These are phyloP conservation scores for Frankliniella intonsa DNA, from an alignment of 2,888 invertebrate genomes.

Conservation along the genomic window DNA sequence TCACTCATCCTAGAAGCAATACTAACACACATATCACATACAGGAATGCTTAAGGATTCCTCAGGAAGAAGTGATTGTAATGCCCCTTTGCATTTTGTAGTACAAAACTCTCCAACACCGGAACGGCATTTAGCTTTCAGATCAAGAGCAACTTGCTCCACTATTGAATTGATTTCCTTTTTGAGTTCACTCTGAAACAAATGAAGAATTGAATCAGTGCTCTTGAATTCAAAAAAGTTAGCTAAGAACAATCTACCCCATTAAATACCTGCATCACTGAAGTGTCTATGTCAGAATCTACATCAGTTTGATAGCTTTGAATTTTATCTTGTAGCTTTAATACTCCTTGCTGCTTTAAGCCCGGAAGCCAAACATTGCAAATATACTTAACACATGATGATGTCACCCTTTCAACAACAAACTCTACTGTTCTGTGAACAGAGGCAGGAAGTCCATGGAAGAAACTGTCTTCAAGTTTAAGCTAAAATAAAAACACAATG, in stretches of 20 bases:
- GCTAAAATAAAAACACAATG: not conserved
- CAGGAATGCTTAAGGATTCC: not conserved
- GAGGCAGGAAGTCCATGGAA: constrained; percentile 18
- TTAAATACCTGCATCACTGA: not conserved
- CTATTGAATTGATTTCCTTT: not conserved
- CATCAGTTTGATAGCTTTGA: not conserved
- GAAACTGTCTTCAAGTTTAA: not conserved
- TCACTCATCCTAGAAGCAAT: constrained; percentile 20
- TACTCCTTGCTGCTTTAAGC: not conserved
- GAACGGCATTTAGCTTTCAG: not conserved
- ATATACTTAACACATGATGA: not conserved
- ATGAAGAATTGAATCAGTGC: not conserved
- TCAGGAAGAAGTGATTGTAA: not conserved
- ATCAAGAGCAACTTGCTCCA: not conserved
- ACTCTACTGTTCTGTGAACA: not conserved
- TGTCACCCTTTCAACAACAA: constrained; percentile 13
- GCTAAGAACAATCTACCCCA: not conserved
- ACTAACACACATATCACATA: constrained; percentile 7
- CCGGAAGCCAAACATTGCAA: not conserved
- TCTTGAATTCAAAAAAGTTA: not conserved
- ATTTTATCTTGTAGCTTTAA: not conserved
- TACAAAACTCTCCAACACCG: not conserved
- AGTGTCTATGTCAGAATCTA: not conserved
- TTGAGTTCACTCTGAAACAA: not conserved
- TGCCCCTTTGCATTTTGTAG: not conserved